phyloP scores from a whole-genome alignment of 2,888 invertebrate species.

The Aleiodes leptofemur region DNA sequence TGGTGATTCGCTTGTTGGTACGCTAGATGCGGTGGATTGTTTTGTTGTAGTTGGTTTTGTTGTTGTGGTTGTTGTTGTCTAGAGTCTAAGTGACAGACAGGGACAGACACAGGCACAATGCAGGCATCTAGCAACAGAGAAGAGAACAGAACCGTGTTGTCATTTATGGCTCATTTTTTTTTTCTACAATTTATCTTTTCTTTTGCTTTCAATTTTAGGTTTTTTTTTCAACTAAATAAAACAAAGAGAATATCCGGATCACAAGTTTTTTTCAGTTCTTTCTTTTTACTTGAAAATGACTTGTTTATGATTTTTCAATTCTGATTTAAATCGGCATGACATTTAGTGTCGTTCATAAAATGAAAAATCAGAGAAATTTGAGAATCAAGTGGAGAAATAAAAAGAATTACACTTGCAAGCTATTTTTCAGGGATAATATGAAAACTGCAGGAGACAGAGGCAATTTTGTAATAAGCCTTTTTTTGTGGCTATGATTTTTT shows the following conservation, averaged over 20 bases:
- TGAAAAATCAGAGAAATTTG: neutral
- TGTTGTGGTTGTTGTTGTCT: conserved; percentile 68
- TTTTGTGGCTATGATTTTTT: neutral
- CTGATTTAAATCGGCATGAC: neutral
- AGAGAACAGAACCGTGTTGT: conserved; percentile 77
- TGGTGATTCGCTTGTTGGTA: conserved; percentile 76
- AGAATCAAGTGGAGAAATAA: neutral
- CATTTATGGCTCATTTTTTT: conserved; percentile 73
- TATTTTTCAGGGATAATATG: neutral
- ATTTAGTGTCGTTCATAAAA: conserved; percentile 5
- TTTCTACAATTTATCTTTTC: conserved; percentile 42
- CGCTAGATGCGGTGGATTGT: conserved; percentile 76
- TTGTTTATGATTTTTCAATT: neutral
- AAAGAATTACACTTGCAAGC: neutral
- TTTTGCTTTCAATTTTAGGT: conserved; percentile 35
- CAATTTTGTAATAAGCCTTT: neutral
- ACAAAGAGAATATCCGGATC: neutral
- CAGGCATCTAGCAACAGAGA: conserved; percentile 98
- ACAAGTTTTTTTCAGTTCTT: conserved; percentile 16
- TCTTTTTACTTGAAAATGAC: conserved; percentile 17
- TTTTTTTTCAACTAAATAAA: conserved; percentile 33
- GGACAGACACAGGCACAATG: conserved; percentile 77
- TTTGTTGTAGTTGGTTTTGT: conserved; percentile 72
- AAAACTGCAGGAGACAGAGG: neutral
- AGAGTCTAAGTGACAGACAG: conserved; percentile 76